Evolutionary conservation across 1,140 invertebrate species (phyloP).

Genomic region (Nebria ingens): DNA sequence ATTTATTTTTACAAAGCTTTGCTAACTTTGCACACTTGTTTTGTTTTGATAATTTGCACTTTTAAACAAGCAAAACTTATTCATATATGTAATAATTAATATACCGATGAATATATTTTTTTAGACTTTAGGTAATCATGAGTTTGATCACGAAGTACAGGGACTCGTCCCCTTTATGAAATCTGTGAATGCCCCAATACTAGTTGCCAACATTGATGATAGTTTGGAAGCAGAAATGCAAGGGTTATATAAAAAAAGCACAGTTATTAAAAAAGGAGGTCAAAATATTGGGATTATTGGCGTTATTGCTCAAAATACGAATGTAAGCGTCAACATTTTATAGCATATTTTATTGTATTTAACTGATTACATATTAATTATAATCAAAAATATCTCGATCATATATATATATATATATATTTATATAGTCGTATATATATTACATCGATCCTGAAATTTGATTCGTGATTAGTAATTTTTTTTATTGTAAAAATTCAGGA

Average conservation of each 20-base stretch:
- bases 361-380: too few relatives aligned
- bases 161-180: slow-evolving; percentile 65
- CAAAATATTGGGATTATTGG: slow-evolving; percentile 71
- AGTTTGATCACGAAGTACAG: slow-evolving; percentile 70
- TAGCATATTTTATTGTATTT: too few relatives aligned
- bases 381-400: too few relatives aligned
- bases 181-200: slow-evolving; percentile 49
- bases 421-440: too few relatives aligned
- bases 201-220: slow-evolving; percentile 68
- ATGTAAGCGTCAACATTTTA: too few relatives aligned
- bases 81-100: too few relatives aligned
- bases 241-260: slow-evolving; percentile 47
- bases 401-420: too few relatives aligned
- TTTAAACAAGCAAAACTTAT: too few relatives aligned
- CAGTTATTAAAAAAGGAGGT: slow-evolving; percentile 44
- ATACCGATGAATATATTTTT: too few relatives aligned
- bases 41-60: too few relatives aligned
- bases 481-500: slow-evolving; percentile 22
- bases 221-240: slow-evolving; percentile 56
- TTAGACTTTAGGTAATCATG: slow-evolving; percentile 79
- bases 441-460: not conserved
- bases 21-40: too few relatives aligned
- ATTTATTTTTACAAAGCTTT: too few relatives aligned
- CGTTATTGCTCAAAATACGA: slow-evolving; percentile 53
- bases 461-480: slow-evolving; percentile 11